Evolutionary conservation across 2,888 invertebrate species (phyloP).

Genomic region (Morpho helenor): DNA sequence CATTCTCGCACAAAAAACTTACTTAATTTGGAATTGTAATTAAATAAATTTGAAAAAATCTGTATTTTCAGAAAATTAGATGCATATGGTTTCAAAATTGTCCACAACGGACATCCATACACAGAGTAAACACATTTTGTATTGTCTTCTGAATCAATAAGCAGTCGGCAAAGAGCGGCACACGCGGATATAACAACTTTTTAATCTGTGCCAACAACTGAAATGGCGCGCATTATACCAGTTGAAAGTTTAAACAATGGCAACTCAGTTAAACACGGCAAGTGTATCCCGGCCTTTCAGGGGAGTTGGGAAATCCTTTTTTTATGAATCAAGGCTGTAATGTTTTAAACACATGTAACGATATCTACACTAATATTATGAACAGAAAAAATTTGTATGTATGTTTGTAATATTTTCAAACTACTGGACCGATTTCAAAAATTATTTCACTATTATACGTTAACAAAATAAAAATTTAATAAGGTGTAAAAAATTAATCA

Average conservation of each 20-base stretch:
- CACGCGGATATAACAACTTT: constrained; percentile 32
- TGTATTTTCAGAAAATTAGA: too few relatives aligned
- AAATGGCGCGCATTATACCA: constrained; percentile 46
- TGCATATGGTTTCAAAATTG: background rate
- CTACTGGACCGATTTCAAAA: too few relatives aligned
- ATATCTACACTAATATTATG: too few relatives aligned
- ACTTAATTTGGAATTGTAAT: too few relatives aligned
- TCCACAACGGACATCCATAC: background rate
- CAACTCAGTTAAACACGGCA: constrained; percentile 48
- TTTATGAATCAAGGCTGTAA: constrained; percentile 4
- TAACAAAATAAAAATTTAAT: too few relatives aligned
- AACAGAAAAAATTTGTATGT: too few relatives aligned
- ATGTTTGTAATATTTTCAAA: too few relatives aligned
- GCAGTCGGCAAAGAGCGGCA: constrained; percentile 28
- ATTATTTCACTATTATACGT: too few relatives aligned
- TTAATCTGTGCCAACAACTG: constrained; percentile 33
- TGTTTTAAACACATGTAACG: background rate
- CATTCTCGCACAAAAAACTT: too few relatives aligned
- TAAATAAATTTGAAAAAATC: too few relatives aligned
- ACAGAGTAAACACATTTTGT: background rate
- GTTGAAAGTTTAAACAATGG: constrained; percentile 46
- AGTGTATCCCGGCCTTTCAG: constrained; percentile 49
- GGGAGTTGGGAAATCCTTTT: constrained; percentile 12
- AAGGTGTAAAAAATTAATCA: too few relatives aligned
- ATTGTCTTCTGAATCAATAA: constrained; percentile 26